These are phyloP conservation scores for Cecidostiba fungosa DNA, from an alignment of 2,888 invertebrate genomes.

Conservation along the genomic window DNA sequence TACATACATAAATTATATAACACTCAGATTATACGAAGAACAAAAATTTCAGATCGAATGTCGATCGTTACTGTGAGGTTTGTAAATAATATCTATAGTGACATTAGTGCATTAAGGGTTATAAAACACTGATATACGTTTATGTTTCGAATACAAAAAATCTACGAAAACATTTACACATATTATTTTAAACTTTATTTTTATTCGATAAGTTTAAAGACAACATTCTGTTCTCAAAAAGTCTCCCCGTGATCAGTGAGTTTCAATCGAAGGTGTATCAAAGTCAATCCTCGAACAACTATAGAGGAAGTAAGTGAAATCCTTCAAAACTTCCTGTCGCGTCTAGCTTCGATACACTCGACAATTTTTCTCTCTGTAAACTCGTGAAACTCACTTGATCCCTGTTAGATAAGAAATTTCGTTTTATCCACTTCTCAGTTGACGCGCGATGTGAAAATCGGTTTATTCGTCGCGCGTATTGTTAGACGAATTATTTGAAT, in stretches of 20 bases:
- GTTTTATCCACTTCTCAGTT: conserved; percentile 2
- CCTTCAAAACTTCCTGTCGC: conserved; percentile 16
- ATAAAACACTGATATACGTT: not conserved
- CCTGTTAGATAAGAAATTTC: conserved; percentile 18
- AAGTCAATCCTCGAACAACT: conserved; percentile 10
- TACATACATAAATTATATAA: not conserved
- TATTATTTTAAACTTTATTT: not conserved
- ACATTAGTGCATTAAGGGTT: not conserved
- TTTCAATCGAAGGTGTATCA: not conserved
- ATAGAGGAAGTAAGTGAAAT: conserved; percentile 10
- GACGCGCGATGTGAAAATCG: not conserved
- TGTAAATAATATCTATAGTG: not conserved
- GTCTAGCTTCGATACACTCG: conserved; percentile 28
- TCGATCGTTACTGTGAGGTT: not conserved
- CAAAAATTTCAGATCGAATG: not conserved
- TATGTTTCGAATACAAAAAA: not conserved
- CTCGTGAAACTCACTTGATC: conserved; percentile 22
- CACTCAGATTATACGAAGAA: not conserved
- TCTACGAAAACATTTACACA: not conserved
- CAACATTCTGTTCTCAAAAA: not conserved
- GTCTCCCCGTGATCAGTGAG: not conserved
- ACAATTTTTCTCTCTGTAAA: not conserved
- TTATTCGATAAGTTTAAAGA: not conserved
- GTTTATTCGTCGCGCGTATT: not conserved
- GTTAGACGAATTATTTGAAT: no score